Percentiles rank a stretch among this genome's conserved stretches.
These are phyloP conservation scores for Styela plicata DNA, from an alignment of 23 tunicate genomes.

Conservation along the genomic window DNA sequence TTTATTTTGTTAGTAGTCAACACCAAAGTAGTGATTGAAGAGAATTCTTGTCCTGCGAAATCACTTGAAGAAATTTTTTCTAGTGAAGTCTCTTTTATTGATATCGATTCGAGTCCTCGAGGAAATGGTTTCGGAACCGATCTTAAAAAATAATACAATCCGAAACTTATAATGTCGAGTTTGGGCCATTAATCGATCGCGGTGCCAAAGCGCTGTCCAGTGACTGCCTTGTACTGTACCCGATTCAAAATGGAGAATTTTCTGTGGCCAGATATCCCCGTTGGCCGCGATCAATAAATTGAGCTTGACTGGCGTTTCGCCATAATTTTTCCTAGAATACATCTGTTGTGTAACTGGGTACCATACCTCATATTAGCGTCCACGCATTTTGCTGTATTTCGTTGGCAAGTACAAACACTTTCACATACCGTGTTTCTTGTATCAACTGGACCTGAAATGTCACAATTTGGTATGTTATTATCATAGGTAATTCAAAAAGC, in stretches of 20 bases:
- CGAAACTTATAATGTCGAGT: too few species aligned
- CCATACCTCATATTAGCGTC: slow-evolving; percentile 16
- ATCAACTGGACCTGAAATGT: neutral
- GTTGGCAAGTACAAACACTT: slow-evolving; percentile 6
- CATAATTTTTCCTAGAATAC: too few species aligned
- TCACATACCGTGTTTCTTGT: slow-evolving; percentile 15
- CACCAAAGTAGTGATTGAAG: neutral
- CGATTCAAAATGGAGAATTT: too few species aligned
- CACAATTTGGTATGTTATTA: neutral
- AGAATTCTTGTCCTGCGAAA: slow-evolving; percentile 6
- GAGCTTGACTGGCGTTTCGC: too few species aligned
- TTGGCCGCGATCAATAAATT: too few species aligned
- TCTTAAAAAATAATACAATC: too few species aligned
- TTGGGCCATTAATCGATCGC: too few species aligned
- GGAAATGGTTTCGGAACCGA: slow-evolving; percentile 46
- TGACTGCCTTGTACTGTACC: too few species aligned
- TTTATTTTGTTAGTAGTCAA: neutral
- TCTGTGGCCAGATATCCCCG: too few species aligned
- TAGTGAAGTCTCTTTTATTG: neutral
- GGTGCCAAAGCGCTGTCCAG: too few species aligned
- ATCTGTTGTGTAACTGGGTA: too few species aligned
- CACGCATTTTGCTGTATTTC: neutral
- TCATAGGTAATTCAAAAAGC: too few species aligned
- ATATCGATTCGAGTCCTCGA: slow-evolving; percentile 1
- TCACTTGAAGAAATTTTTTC: neutral